These are phyloP conservation scores for Hydra vulgaris DNA, from an alignment of 30 jellyfish, hydroid and myxozoan genomes.

Conservation along the genomic window DNA sequence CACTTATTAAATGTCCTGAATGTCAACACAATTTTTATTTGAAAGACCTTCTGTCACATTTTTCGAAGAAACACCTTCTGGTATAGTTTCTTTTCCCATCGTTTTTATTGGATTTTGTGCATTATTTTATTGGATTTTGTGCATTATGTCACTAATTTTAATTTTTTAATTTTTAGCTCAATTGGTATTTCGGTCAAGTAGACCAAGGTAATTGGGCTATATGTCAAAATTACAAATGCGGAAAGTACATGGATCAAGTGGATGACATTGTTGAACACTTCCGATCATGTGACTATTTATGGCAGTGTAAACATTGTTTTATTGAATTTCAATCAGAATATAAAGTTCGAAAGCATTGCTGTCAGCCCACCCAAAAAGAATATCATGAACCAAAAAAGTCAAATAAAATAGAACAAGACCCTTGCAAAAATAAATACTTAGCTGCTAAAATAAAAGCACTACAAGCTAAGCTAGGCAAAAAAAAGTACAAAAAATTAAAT, in stretches of 20 bases:
- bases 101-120: neutral
- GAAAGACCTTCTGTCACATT: neutral
- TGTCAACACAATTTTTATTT: neutral
- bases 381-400: neutral
- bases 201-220: constrained; percentile 37
- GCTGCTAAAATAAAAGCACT: neutral
- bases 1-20: constrained; percentile 12
- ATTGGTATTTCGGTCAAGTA: constrained; percentile 27
- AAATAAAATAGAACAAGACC: neutral
- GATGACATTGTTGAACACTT: constrained; percentile 20
- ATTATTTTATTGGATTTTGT: neutral
- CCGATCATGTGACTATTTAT: constrained; percentile 26
- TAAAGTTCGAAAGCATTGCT: constrained; percentile 19
- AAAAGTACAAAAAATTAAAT: neutral
- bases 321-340: constrained; percentile 15
- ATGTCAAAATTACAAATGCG: constrained; percentile 38
- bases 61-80: constrained; percentile 14
- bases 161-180: constrained; percentile 5
- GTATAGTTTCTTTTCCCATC: constrained; percentile 11
- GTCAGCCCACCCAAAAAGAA: constrained; percentile 16
- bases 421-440: neutral
- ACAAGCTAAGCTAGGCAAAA: neutral
- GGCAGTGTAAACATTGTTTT: constrained; percentile 34
- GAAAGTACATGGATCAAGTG: constrained; percentile 24
- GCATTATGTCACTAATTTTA: neutral